These are phyloP conservation scores for Prunella strophiata DNA, from an alignment of 2,797 vertebrate genomes.

Conservation along the genomic window DNA sequence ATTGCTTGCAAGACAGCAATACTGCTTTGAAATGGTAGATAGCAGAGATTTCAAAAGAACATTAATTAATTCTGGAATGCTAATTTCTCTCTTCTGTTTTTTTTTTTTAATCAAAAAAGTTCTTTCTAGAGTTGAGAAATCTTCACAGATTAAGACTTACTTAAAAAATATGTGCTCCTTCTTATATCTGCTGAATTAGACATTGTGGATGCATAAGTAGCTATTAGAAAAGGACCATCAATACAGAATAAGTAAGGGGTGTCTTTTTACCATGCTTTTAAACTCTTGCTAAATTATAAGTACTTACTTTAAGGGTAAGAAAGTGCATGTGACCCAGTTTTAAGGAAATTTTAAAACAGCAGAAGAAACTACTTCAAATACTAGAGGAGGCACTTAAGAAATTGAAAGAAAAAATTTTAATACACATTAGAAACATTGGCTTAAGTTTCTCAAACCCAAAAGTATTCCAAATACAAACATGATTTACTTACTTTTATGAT, in stretches of 20 bases:
- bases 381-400: background rate
- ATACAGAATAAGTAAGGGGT: background rate
- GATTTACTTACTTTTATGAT: slow-evolving; percentile 86
- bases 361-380: background rate
- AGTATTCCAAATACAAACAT: background rate
- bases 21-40: background rate
- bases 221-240: background rate
- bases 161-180: background rate
- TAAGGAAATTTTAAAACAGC: background rate
- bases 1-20: background rate
- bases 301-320: background rate
- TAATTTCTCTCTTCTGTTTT: background rate
- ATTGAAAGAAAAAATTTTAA: background rate
- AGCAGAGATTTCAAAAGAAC: background rate
- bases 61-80: background rate
- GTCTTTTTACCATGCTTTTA: background rate
- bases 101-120: background rate
- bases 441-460: background rate
- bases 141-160: background rate
- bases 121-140: background rate
- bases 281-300: background rate
- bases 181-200: background rate
- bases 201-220: background rate
- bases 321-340: background rate
- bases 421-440: background rate